These are phyloP conservation scores for Drosophila guanche DNA, from an alignment of 1,140 invertebrate species.

Conservation along the genomic window DNA sequence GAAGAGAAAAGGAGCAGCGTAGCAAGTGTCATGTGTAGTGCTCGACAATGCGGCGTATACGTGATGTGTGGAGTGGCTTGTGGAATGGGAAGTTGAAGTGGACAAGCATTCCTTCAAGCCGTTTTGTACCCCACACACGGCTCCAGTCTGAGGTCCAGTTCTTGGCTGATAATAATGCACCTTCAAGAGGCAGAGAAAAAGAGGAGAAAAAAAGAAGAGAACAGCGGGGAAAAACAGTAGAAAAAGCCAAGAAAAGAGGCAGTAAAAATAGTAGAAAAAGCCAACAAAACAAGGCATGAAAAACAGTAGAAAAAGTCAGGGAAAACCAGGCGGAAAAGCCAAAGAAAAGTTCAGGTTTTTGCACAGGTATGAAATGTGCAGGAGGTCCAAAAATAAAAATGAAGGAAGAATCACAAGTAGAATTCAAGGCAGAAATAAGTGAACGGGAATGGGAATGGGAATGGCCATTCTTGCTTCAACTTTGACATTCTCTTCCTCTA, in stretches of 20 bases:
- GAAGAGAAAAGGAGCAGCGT: neutral
- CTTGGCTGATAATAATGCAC: conserved; percentile 37
- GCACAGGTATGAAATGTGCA: conserved; percentile 18
- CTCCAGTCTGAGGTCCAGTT: conserved; percentile 3
- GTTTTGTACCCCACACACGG: neutral
- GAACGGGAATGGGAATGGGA: neutral
- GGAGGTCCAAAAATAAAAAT: conserved; percentile 20
- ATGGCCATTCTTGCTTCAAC: conserved; percentile 39
- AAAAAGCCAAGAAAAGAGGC: conserved; percentile 8
- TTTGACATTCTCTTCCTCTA: conserved; percentile 59
- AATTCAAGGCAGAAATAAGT: neutral
- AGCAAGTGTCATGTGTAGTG: no score
- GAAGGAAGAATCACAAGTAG: conserved; percentile 26
- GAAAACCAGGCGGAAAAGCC: conserved; percentile 8
- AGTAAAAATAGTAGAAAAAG: conserved; percentile 8
- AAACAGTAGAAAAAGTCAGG: neutral
- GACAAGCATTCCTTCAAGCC: conserved; percentile 14
- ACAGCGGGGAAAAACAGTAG: neutral
- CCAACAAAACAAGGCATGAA: neutral
- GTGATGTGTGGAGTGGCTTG: conserved; percentile 41
- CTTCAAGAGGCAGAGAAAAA: neutral
- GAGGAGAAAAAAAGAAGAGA: neutral
- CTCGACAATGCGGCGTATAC: conserved; percentile 60
- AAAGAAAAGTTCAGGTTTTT: conserved; percentile 27
- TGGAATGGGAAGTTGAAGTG: conserved; percentile 31